phyloP scores from a whole-genome alignment of 2,888 invertebrate genomes.

The Rotaria magnacalcarata region DNA sequence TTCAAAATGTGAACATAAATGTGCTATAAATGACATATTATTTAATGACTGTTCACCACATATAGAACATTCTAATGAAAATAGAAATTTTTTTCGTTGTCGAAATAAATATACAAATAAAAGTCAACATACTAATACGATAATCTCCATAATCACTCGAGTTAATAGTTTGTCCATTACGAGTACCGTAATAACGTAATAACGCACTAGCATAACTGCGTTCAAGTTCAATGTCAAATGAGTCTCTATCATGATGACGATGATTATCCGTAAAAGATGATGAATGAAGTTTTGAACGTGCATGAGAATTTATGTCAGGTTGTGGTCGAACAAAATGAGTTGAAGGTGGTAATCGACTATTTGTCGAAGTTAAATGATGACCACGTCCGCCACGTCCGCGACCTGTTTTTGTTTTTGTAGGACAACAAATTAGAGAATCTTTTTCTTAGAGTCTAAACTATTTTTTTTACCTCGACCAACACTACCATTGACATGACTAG shows the following conservation, averaged over 20 bases:
- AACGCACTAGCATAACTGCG: background rate
- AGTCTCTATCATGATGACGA: background rate
- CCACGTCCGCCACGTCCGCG: constrained; percentile 22
- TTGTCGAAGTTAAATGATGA: background rate
- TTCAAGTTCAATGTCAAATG: background rate
- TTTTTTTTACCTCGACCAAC: background rate
- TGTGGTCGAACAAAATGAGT: constrained; percentile 34
- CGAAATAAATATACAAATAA: too few species aligned
- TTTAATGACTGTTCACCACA: constrained; percentile 40
- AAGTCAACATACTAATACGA: background rate
- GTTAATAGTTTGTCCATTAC: background rate
- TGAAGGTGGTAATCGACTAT: background rate
- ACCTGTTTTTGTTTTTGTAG: background rate
- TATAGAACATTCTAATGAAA: constrained; percentile 36
- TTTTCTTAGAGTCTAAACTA: too few species aligned
- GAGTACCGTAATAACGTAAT: background rate
- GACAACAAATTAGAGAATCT: background rate
- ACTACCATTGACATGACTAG: background rate
- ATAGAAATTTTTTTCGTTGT: too few species aligned
- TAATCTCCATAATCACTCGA: constrained; percentile 20
- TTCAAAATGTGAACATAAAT: constrained; percentile 46
- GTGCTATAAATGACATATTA: constrained; percentile 41
- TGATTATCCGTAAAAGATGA: background rate
- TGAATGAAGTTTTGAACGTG: background rate
- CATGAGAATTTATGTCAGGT: background rate